phyloP scores from a whole-genome alignment of 2,113 vertebrate genomes.

The Microcebus ravelobensis region DNA sequence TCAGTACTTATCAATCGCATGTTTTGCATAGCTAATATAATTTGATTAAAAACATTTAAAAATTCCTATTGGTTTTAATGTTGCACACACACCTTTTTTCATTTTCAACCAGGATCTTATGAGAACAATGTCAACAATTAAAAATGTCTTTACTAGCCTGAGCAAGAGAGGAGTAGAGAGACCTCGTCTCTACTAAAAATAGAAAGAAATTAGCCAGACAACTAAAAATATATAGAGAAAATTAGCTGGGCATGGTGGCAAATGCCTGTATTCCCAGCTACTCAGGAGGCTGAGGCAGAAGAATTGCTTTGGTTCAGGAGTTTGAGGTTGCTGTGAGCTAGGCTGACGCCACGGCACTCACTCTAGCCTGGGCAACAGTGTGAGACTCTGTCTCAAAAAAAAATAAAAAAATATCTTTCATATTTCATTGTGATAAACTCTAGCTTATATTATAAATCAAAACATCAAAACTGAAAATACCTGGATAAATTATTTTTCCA shows the following conservation, averaged over 20 bases:
- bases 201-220: no score
- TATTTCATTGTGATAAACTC: slow-evolving; percentile 53
- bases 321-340: no score
- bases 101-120: slow-evolving; percentile 49
- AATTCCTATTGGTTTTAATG: slow-evolving; percentile 38
- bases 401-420: slow-evolving; percentile 17
- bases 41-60: slow-evolving; percentile 63
- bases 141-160: slow-evolving; percentile 10
- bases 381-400: no score
- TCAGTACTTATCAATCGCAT: slow-evolving; percentile 41
- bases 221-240: no score
- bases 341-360: no score
- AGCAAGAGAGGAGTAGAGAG: no score
- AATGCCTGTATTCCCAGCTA: no score
- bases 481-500: slow-evolving; percentile 55
- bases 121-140: slow-evolving; percentile 47
- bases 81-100: background rate
- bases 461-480: slow-evolving; percentile 32
- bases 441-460: slow-evolving; percentile 19
- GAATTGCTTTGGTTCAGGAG: no score
- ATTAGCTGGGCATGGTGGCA: no score
- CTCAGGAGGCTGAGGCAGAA: no score
- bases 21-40: slow-evolving; percentile 20
- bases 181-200: no score
- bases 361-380: no score